Evolutionary conservation across 2,797 vertebrate species (phyloP), one percentile per base, ranked within the genome.

Genomic region (Amphiprion clarkii): DNA sequence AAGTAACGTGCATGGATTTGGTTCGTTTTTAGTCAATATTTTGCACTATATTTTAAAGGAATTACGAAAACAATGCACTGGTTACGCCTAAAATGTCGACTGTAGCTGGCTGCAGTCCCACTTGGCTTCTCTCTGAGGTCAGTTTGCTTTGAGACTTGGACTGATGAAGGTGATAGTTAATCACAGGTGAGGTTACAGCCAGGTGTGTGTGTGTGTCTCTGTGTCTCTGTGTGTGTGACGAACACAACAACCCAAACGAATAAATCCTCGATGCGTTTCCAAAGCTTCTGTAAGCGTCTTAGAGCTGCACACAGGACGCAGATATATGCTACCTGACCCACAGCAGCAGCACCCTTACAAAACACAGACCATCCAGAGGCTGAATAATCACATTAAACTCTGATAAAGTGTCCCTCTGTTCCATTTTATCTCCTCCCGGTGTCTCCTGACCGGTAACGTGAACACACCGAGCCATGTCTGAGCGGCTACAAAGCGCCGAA

Each of bases 271-370:
- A 44, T 58, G 71, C 16, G 61, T 48, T 44, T 16, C 46, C 48
- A 84, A 87, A 88, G 82, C 85, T 82, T 39, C 29, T 60, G 25
- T 85, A 87, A 89, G 85, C 79, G 81, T 70, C 46, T 88, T 86
- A 90, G 21, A 74, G 29, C 36, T 19, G 33, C 54, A 39, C 10
- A 1, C 66, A 21, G 17, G 48, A 46, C 6, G 54, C 13, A 19
- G 7, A 51, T 23, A 23, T 23, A 13, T 0, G 29, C 63, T 29
- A 69, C 39, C 67, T 13, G 55, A 61, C 19, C 4, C 61, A 23
- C 46, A 27, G 12, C 31, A 75, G 4, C 61, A 27, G 2, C 39
- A 29, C 12, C 5, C n/a, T 48, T 0, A 54, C 53, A 36, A 42
- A 13, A 12, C 9, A 36, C 23, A 13, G 10, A 39, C 0, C 10